These are phyloP conservation scores for Achroia grisella DNA, from an alignment of 1,140 invertebrate genomes.

Conservation along the genomic window DNA sequence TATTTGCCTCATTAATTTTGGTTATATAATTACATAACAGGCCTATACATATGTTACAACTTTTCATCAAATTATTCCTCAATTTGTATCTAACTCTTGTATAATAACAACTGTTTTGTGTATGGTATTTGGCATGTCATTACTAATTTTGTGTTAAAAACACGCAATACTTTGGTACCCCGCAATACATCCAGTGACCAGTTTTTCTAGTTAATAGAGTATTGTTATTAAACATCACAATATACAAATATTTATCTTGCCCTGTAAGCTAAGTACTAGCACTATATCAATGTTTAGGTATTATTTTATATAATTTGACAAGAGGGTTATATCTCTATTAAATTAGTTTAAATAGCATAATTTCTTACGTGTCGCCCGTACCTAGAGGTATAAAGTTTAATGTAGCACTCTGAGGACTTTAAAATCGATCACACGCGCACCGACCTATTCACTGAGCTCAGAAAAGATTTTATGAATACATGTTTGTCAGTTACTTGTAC, in stretches of 20 bases:
- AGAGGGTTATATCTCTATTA: constrained; percentile 1
- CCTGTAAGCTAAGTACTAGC: neutral
- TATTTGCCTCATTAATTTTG: neutral
- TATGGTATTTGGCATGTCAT: neutral
- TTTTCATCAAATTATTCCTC: neutral
- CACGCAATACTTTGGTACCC: no score
- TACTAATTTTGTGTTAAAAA: neutral
- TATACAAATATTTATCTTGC: neutral
- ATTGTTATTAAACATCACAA: constrained; percentile 1
- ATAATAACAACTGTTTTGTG: neutral
- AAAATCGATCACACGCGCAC: no score
- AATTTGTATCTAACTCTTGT: neutral
- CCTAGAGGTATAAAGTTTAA: constrained; percentile 1
- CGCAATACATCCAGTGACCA: no score
- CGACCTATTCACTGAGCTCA: no score
- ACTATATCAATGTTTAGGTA: neutral
- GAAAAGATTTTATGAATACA: no score
- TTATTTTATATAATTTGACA: constrained; percentile 1
- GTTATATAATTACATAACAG: neutral
- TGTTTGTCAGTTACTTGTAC: no score
- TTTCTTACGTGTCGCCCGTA: neutral
- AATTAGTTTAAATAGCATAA: neutral
- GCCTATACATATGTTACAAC: neutral
- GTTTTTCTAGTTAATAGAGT: no score
- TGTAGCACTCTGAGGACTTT: neutral